Evolutionary conservation across 1,140 invertebrate genomes (phyloP).

Genomic region (Drosophila subobscura): DNA sequence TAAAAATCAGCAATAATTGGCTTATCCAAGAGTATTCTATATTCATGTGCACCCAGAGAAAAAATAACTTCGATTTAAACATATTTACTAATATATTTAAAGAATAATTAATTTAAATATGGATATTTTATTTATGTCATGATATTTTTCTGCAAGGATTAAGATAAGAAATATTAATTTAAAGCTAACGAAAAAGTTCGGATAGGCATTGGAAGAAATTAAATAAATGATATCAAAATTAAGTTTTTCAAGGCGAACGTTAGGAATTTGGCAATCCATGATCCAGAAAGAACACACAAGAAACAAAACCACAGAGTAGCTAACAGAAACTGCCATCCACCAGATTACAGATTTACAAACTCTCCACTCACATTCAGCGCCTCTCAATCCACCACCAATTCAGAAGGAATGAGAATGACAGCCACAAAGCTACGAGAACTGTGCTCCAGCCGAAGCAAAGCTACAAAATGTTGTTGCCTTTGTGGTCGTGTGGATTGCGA

Average conservation of each 20-base stretch:
- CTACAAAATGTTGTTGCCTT: constrained; percentile 42
- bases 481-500: constrained; percentile 60
- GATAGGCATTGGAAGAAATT: too few species aligned
- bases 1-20: constrained; percentile 40
- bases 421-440: neutral
- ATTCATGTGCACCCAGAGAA: neutral
- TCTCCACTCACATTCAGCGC: constrained; percentile 46
- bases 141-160: too few species aligned
- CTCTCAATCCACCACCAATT: constrained; percentile 43
- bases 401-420: neutral
- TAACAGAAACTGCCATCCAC: neutral
- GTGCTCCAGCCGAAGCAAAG: constrained; percentile 30
- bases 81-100: too few species aligned
- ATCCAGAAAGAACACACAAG: too few species aligned
- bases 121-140: too few species aligned
- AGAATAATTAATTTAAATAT: too few species aligned
- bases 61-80: neutral
- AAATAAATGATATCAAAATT: too few species aligned
- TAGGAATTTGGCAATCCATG: too few species aligned
- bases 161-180: neutral
- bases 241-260: too few species aligned
- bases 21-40: constrained; percentile 4
- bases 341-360: neutral
- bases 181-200: too few species aligned
- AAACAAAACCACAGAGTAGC: neutral